phyloP scores from a whole-genome alignment of 2,888 invertebrate species.

The Spialia ferax region DNA sequence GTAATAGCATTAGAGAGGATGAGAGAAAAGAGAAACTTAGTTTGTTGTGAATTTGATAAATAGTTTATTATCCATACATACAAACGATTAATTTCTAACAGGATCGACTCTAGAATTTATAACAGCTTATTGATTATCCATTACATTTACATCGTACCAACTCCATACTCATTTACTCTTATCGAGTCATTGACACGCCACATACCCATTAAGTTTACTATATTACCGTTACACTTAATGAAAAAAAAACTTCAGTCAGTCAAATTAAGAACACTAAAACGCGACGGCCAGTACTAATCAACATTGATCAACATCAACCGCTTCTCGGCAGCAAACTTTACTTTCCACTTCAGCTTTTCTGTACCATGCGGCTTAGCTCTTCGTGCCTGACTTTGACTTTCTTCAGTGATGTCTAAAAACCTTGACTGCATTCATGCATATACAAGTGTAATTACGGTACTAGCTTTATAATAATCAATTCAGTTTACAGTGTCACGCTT shows the following conservation, averaged over 20 bases:
- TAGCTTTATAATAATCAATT: slow-evolving; percentile 37
- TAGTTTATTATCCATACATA: slow-evolving; percentile 17
- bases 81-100: slow-evolving; percentile 37
- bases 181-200: slow-evolving; percentile 47
- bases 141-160: slow-evolving; percentile 37
- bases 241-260: slow-evolving; percentile 35
- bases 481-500: slow-evolving; percentile 46
- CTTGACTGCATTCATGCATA: slow-evolving; percentile 51
- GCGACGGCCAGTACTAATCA: slow-evolving; percentile 28
- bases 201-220: slow-evolving; percentile 42
- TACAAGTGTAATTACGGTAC: slow-evolving; percentile 44
- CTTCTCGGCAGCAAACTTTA: slow-evolving; percentile 70
- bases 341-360: slow-evolving; percentile 70
- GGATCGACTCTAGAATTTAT: slow-evolving; percentile 35
- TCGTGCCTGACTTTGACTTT: slow-evolving; percentile 49
- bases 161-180: slow-evolving; percentile 40
- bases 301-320: slow-evolving; percentile 46
- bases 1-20: slow-evolving; percentile 25
- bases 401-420: slow-evolving; percentile 45
- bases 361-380: slow-evolving; percentile 69
- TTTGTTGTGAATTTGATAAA: slow-evolving; percentile 11
- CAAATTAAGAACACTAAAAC: slow-evolving; percentile 37
- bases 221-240: slow-evolving; percentile 30
- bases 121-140: slow-evolving; percentile 40
- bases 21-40: slow-evolving; percentile 11